Conservation (phyloP, 2,888 invertebrate species). For the Conomelus anceps region DNA sequence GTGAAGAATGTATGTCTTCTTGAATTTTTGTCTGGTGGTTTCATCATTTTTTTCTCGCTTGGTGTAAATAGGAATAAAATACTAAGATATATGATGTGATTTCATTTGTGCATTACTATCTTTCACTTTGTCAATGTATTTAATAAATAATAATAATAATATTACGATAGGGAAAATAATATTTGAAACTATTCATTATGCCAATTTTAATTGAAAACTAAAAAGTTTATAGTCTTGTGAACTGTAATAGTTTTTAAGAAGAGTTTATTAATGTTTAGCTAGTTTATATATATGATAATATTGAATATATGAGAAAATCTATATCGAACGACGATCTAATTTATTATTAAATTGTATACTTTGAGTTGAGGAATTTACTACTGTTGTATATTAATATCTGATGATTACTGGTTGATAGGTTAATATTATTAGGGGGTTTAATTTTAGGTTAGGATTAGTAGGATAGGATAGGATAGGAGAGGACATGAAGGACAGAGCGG, state of each 20-base stretch:
- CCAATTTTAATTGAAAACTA: background rate
- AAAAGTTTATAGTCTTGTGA: background rate
- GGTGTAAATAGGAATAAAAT: background rate
- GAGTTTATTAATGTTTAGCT: background rate
- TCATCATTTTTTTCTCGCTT: background rate
- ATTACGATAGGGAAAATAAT: background rate
- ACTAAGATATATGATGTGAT: background rate
- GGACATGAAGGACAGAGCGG: background rate
- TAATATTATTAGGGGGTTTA: background rate
- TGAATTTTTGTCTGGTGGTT: background rate
- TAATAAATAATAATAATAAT: background rate
- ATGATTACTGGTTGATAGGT: constrained; percentile 31
- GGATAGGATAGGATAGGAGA: background rate
- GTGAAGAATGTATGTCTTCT: too few species aligned
- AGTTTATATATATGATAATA: constrained; percentile 16
- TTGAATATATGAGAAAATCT: constrained; percentile 41
- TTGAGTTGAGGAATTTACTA: background rate
- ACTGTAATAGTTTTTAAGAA: background rate
- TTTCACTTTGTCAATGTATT: background rate
- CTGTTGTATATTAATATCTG: constrained; percentile 35
- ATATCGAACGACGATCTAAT: constrained; percentile 31
- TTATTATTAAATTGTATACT: constrained; percentile 8
- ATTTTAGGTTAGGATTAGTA: background rate
- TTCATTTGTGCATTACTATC: background rate
- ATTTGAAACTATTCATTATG: background rate